phyloP scores from a whole-genome alignment of 2,113 vertebrate species.

The Brachypodius melanocephalos region DNA sequence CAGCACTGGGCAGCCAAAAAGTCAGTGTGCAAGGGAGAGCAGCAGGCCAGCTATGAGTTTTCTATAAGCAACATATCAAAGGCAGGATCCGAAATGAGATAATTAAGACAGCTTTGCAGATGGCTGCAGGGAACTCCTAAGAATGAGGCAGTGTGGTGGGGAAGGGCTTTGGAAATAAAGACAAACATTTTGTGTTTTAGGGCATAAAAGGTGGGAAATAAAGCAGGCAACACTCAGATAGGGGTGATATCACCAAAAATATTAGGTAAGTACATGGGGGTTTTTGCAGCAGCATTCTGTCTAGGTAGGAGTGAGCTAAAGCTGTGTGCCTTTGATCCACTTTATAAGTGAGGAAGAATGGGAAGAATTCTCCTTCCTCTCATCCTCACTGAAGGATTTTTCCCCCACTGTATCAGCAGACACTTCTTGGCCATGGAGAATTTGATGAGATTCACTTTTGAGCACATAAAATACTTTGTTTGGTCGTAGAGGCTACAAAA shows the following conservation, averaged over 20 bases:
- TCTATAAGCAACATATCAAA: neutral
- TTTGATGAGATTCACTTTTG: neutral
- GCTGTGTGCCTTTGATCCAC: neutral
- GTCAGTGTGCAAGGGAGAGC: conserved; percentile 1
- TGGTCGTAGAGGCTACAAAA: neutral
- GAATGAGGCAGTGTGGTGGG: neutral
- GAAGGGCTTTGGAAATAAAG: neutral
- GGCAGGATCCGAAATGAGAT: conserved; percentile 3
- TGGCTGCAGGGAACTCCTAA: neutral
- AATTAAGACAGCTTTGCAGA: conserved; percentile 20
- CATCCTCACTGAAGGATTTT: neutral
- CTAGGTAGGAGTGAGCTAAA: neutral
- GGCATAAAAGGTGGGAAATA: neutral
- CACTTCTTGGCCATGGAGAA: neutral
- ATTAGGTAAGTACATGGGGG: fast-evolving
- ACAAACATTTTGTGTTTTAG: neutral
- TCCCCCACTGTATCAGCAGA: neutral
- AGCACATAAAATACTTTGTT: neutral
- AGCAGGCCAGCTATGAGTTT: conserved; percentile 10
- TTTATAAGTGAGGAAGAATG: neutral
- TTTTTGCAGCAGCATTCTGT: neutral
- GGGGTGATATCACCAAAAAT: neutral
- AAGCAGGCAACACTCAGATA: neutral
- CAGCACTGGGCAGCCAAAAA: conserved; percentile 44
- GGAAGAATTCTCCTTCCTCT: neutral